A percentile compares a stretch with the other conserved stretches of the same genome.
phyloP scores from a whole-genome alignment of 1,140 invertebrate species.

The Zeugodacus cucurbitae region DNA sequence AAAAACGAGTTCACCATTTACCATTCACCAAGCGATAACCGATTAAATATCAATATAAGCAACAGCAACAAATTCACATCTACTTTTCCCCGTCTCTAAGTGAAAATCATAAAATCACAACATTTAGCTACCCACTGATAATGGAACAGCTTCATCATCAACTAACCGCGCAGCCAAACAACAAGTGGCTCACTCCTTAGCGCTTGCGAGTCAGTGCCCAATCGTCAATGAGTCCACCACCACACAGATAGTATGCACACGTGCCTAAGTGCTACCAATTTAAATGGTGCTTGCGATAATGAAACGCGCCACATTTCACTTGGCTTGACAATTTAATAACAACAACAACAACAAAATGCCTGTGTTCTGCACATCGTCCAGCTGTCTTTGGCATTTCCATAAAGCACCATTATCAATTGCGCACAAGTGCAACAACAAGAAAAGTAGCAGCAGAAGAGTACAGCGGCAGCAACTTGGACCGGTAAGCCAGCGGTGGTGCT shows the following conservation, averaged over 20 bases:
- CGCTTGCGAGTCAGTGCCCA: background rate
- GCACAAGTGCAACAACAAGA: background rate
- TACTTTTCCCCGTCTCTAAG: background rate
- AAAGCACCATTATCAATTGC: slow-evolving; percentile 14
- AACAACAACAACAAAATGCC: background rate
- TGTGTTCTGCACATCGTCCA: background rate
- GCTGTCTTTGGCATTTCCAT: slow-evolving; percentile 33
- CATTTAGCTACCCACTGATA: background rate
- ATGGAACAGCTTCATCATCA: background rate
- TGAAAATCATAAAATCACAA: background rate
- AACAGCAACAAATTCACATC: background rate
- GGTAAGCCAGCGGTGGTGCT: background rate
- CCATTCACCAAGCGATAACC: background rate
- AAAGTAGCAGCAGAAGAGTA: background rate
- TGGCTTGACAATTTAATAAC: slow-evolving; percentile 9
- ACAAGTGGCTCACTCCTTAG: background rate
- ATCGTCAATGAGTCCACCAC: background rate
- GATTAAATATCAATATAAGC: background rate
- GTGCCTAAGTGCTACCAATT: slow-evolving; percentile 2
- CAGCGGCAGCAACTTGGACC: no score
- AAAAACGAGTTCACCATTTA: background rate
- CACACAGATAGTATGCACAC: background rate
- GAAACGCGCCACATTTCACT: slow-evolving; percentile 25
- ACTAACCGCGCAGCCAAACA: background rate
- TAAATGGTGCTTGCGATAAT: slow-evolving; percentile 26